Evolutionary conservation across 2,888 invertebrate genomes (phyloP).

Genomic region (Phania funesta): DNA sequence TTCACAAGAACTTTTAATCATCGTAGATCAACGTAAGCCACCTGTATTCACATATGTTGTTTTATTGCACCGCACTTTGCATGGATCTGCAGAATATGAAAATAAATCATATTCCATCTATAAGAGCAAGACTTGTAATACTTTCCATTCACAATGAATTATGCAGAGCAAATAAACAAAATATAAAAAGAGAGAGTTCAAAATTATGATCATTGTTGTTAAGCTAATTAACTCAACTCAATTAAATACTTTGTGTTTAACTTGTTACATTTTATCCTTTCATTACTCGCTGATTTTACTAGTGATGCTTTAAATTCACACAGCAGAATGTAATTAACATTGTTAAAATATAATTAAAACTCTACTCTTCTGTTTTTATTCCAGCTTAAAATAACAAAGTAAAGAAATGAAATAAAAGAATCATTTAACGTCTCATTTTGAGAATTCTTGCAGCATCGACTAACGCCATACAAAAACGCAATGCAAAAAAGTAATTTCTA

Average conservation of each 20-base stretch:
- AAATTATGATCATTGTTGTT: not conserved
- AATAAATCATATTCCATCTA: no score
- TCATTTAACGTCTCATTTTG: conserved; percentile 43
- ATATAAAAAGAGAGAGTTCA: not conserved
- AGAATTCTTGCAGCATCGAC: conserved; percentile 20
- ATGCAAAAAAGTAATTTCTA: conserved; percentile 40
- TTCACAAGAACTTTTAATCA: no score
- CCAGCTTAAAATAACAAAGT: conserved; percentile 46
- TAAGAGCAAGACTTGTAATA: no score
- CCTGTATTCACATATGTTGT: no score
- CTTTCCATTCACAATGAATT: no score
- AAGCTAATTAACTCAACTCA: not conserved
- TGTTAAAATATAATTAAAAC: conserved; percentile 61
- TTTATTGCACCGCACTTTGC: no score
- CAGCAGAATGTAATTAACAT: conserved; percentile 49
- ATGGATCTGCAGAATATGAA: no score
- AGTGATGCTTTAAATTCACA: not conserved
- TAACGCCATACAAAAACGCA: conserved; percentile 7
- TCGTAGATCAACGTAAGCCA: no score
- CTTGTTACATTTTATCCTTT: not conserved
- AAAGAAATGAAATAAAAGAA: conserved; percentile 46
- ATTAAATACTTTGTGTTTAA: not conserved
- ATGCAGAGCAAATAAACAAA: no score
- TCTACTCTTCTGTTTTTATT: not conserved
- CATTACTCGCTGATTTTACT: not conserved